These are phyloP conservation scores for Pasiphila rectangulata DNA, from an alignment of 2,888 invertebrate species.

Conservation along the genomic window DNA sequence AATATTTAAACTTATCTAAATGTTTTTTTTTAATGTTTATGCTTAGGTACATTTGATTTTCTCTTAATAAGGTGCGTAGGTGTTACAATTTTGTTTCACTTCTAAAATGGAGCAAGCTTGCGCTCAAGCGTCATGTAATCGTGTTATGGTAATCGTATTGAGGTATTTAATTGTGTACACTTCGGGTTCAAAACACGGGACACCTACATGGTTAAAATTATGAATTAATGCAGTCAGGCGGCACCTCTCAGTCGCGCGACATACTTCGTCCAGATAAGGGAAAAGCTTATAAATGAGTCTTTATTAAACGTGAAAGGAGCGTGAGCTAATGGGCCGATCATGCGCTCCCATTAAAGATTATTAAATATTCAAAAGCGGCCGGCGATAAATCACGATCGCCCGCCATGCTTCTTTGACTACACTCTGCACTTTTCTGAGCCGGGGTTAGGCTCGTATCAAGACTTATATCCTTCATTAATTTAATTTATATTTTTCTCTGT, in stretches of 20 bases:
- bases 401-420: slow-evolving; percentile 74
- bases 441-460: slow-evolving; percentile 51
- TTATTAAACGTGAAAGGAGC: slow-evolving; percentile 81
- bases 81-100: slow-evolving; percentile 10
- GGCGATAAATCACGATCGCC: slow-evolving; percentile 77
- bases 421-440: slow-evolving; percentile 70
- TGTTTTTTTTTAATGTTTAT: not conserved
- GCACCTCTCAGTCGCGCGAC: slow-evolving; percentile 77
- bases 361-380: slow-evolving; percentile 81
- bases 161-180: slow-evolving; percentile 48
- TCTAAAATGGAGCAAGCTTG: slow-evolving; percentile 14
- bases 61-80: slow-evolving; percentile 24
- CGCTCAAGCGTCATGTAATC: slow-evolving; percentile 30
- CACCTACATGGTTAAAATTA: slow-evolving; percentile 71
- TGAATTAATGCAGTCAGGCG: slow-evolving; percentile 78
- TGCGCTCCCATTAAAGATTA: slow-evolving; percentile 81
- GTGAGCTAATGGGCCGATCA: slow-evolving; percentile 81
- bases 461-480: slow-evolving; percentile 43
- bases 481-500: slow-evolving; percentile 6
- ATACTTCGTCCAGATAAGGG: slow-evolving; percentile 78
- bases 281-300: slow-evolving; percentile 81
- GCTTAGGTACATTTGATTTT: slow-evolving; percentile 30
- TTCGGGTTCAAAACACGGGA: slow-evolving; percentile 44
- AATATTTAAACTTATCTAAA: not conserved
- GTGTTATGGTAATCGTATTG: slow-evolving; percentile 45